phyloP scores from a whole-genome alignment of 2,113 vertebrate genomes.

The Leptodactylus fuscus region DNA sequence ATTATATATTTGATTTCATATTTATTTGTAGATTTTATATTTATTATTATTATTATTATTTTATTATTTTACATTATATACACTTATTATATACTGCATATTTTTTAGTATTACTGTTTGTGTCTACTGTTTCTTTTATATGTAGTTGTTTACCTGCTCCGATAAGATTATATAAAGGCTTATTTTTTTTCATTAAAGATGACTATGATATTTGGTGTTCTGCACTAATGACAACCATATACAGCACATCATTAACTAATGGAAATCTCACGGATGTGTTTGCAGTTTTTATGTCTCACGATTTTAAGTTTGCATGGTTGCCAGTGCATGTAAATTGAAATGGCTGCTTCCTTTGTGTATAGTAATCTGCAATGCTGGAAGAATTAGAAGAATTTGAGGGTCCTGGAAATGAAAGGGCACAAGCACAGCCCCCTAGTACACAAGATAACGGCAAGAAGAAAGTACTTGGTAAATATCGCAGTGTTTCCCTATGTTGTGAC shows the following conservation, averaged over 20 bases:
- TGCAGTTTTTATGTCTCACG: constrained; percentile 5
- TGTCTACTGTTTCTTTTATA: not conserved
- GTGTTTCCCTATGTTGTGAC: not conserved
- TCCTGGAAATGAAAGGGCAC: constrained; percentile 60
- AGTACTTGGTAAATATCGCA: constrained; percentile 55
- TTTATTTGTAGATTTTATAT: too few species aligned
- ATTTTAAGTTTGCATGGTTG: constrained; percentile 10
- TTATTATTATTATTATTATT: too few species aligned
- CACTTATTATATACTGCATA: too few species aligned
- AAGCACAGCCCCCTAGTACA: constrained; percentile 30
- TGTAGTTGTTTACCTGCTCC: too few species aligned
- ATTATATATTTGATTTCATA: too few species aligned
- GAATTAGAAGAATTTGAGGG: constrained; percentile 61
- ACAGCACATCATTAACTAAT: not conserved
- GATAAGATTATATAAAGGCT: not conserved
- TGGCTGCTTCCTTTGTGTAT: constrained; percentile 49
- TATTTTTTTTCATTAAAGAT: too few species aligned
- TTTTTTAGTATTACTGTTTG: not conserved
- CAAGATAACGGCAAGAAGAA: constrained; percentile 28
- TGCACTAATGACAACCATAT: not conserved
- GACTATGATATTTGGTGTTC: not conserved
- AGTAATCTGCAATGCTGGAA: constrained; percentile 60
- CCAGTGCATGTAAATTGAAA: constrained; percentile 10
- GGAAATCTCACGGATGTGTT: not conserved
- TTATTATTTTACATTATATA: too few species aligned